Conservation (phyloP, 2,113 vertebrate species). For the Tragelaphus imberbis region DNA sequence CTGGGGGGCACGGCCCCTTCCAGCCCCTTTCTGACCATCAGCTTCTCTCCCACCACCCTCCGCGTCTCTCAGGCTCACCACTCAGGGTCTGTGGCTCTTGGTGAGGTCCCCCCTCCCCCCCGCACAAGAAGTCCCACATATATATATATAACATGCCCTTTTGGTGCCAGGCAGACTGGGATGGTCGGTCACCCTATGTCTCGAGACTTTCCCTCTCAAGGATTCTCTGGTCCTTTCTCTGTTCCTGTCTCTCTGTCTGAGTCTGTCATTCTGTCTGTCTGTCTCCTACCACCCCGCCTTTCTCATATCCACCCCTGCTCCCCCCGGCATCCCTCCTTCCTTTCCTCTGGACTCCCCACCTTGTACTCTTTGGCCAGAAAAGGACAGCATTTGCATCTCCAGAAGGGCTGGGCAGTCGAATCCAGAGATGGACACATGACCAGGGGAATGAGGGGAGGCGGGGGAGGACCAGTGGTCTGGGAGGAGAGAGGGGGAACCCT, state of each 20-base stretch:
- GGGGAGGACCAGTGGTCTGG: not conserved
- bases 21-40: not conserved
- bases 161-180: not conserved
- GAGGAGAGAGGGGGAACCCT: not conserved
- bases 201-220: not conserved
- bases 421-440: not conserved
- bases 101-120: not conserved
- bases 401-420: not conserved
- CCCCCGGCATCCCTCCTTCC: not conserved
- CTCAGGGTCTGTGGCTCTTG: not conserved
- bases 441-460: rapidly evolving
- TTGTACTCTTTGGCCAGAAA: not conserved
- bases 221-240: not conserved
- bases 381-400: not conserved
- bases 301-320: not conserved
- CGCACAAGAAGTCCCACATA: rapidly evolving
- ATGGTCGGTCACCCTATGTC: not conserved
- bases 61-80: not conserved
- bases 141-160: too few species aligned
- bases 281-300: rapidly evolving
- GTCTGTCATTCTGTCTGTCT: not conserved
- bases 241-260: not conserved
- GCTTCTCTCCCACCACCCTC: not conserved
- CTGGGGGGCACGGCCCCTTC: too few species aligned
- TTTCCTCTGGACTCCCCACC: too few species aligned